phyloP scores from a whole-genome alignment of 2,888 invertebrate genomes.

The Ornithoptera alexandrae region DNA sequence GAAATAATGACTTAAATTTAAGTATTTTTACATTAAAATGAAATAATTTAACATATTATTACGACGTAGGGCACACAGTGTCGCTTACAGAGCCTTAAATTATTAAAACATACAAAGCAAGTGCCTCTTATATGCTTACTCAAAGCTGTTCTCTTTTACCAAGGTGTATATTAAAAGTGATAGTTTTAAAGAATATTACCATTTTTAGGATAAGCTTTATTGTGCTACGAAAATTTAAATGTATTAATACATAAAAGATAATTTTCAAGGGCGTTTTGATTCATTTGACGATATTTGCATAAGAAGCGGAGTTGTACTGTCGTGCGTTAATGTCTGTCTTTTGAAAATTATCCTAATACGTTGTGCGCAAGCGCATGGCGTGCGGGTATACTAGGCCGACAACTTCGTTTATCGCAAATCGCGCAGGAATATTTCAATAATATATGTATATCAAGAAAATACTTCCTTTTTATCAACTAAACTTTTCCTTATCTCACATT shows the following conservation, averaged over 20 bases:
- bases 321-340: constrained; percentile 39
- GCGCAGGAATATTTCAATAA: too few species aligned
- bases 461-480: too few species aligned
- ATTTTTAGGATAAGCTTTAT: constrained; percentile 23
- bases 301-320: constrained; percentile 60
- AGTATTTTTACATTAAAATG: constrained; percentile 45
- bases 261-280: constrained; percentile 16
- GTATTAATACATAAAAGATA: constrained; percentile 2
- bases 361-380: background rate
- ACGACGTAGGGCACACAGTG: constrained; percentile 27
- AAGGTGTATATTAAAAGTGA: constrained; percentile 24
- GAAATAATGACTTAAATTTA: constrained; percentile 42
- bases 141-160: constrained; percentile 24
- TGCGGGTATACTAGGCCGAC: too few species aligned
- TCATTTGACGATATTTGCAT: constrained; percentile 35
- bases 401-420: background rate
- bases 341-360: constrained; percentile 22
- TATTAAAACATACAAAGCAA: constrained; percentile 23
- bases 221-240: constrained; percentile 21
- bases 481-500: too few species aligned
- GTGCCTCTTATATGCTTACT: constrained; percentile 27
- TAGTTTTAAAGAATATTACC: constrained; percentile 27
- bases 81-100: constrained; percentile 28
- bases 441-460: too few species aligned
- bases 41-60: constrained; percentile 33